A percentile compares a stretch with the other conserved stretches of the same genome.
Conservation (phyloP, 2,888 invertebrate genomes). For the Quadroppia sp. region DNA sequence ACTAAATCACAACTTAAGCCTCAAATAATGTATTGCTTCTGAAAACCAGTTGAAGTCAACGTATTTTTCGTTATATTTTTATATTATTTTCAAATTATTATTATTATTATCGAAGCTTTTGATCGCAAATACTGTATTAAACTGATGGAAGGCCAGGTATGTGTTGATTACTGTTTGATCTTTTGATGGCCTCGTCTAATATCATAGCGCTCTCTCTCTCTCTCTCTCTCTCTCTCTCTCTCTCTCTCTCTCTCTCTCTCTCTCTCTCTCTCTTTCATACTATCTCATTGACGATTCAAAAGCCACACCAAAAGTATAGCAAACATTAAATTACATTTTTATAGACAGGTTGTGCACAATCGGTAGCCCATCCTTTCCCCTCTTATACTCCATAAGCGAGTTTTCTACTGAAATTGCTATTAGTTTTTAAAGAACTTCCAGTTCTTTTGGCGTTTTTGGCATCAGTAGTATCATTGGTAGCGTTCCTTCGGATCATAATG, state of each 20-base stretch:
- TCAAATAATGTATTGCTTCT: background rate
- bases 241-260: background rate
- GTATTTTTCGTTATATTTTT: background rate
- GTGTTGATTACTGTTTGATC: slow-evolving; percentile 24
- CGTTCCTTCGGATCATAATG: background rate
- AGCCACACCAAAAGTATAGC: slow-evolving; percentile 27
- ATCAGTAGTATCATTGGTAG: slow-evolving; percentile 8
- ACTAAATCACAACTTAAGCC: background rate
- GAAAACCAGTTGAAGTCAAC: slow-evolving; percentile 23
- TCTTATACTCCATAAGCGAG: background rate
- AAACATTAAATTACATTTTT: slow-evolving; percentile 24
- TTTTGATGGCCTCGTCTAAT: background rate
- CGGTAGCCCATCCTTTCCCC: slow-evolving; percentile 16
- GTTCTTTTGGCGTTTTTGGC: background rate
- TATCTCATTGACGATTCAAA: background rate
- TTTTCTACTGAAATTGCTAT: slow-evolving; percentile 3
- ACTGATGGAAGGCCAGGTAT: background rate
- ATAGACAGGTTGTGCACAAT: slow-evolving; percentile 29
- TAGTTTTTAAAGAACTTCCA: background rate
- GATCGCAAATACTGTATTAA: background rate
- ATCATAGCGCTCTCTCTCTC: no score
- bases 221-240: background rate
- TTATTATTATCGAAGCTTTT: slow-evolving; percentile 12
- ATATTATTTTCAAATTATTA: background rate
- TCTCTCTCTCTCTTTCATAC: background rate